Evolutionary conservation across 37 sponge, comb jelly and placozoan genomes (phyloP), one percentile per base, ranked within the genome.

Genomic region (Halichondria panicea): DNA sequence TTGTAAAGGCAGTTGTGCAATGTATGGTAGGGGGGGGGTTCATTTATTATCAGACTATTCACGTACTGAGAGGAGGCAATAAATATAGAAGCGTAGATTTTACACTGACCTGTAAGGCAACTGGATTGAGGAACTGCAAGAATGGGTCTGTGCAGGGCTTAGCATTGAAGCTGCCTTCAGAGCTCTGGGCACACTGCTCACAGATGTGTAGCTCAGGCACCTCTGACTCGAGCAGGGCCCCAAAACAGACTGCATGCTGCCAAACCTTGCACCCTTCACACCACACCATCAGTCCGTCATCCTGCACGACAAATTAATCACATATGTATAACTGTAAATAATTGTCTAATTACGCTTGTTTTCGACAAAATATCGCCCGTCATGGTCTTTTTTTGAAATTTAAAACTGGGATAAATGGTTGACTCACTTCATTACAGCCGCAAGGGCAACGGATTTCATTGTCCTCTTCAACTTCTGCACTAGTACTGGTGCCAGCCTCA

Each of bases 241-340:
- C 83, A 69, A 84, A 88, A 76, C 94, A 93, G 43, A 86, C 77
- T 0, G 80, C 89, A 70, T 93, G 94, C 42, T 93, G 94, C 89
- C 94, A 89, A 25, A 46, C 56, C 22, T 64, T 72, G 64, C 94
- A 93, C 70, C 78, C 66, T 0, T 56, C 87, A 86, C 94, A 93
- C 60, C 69, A 52, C 44, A 93, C 71, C 86, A 93, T 93, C 76
- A 84, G 71, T 19, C 94, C 94, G 48, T 89, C 89, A 60, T 93
- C 89, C 89, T 89, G 64, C 21, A 39, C 1, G n/a, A n/a, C n/a
- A n/a, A n/a, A n/a, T 48, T 48, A 48, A 18, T 48, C 52, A 48
- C 52, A 48, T 18, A 48, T 48, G 11, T 48, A 48, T 48, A 48
- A 48, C 52, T 48, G 13, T 15, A 11, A 48, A 48, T 48, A 48